Conservation (phyloP, 2,797 vertebrate species). For the Melopsittacus undulatus region DNA sequence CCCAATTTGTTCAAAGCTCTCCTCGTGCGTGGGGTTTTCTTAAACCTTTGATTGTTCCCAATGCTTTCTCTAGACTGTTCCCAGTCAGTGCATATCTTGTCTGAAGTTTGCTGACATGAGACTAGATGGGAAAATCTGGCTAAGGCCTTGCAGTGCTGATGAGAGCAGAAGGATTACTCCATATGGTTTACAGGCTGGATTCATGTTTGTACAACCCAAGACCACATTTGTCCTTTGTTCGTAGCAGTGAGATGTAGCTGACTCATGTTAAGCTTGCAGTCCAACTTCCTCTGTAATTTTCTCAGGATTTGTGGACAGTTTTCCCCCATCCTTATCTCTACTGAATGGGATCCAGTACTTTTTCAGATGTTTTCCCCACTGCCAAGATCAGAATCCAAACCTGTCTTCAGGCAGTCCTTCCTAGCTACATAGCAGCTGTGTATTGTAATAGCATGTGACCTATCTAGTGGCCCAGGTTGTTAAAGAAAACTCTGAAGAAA, state of each 20-base stretch:
- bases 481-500: slow-evolving; percentile 43
- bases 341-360: background rate
- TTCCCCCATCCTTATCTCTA: slow-evolving; percentile 23
- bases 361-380: background rate
- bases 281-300: background rate
- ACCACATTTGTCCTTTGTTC: background rate
- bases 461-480: slow-evolving; percentile 12
- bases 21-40: background rate
- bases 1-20: background rate
- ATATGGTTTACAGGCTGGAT: background rate
- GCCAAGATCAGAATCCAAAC: slow-evolving; percentile 39
- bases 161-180: background rate
- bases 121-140: background rate
- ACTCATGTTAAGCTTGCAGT: background rate
- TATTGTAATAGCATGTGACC: slow-evolving; percentile 15
- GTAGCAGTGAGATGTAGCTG: background rate
- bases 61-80: background rate
- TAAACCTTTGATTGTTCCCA: background rate
- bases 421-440: slow-evolving; percentile 26
- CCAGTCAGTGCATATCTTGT: background rate
- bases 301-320: background rate
- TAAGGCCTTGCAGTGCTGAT: background rate
- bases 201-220: background rate
- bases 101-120: background rate
- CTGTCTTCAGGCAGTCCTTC: slow-evolving; percentile 27